phyloP scores from a whole-genome alignment of 2,113 vertebrate species.

The Myanophis thanlyinensis region DNA sequence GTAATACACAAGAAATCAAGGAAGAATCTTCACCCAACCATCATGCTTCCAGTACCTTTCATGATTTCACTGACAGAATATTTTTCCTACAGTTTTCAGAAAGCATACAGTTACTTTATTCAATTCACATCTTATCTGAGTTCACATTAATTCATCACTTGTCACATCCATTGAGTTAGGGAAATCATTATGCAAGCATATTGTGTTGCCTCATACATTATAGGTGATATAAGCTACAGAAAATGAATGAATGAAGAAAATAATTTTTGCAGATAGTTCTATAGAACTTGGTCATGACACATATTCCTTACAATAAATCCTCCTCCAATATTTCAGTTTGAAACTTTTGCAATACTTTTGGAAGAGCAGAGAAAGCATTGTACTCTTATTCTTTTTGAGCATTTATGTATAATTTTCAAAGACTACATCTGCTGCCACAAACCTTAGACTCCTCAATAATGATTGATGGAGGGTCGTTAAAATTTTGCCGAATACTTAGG shows the following conservation, averaged over 20 bases:
- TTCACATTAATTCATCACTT: neutral
- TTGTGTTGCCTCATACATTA: neutral
- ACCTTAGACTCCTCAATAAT: conserved; percentile 16
- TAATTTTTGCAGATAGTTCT: neutral
- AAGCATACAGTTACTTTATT: too few species aligned
- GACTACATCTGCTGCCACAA: conserved; percentile 26
- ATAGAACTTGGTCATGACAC: neutral
- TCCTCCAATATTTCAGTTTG: neutral
- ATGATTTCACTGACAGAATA: neutral
- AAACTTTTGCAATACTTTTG: conserved; percentile 27
- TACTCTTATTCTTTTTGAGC: neutral
- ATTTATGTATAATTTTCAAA: conserved; percentile 44
- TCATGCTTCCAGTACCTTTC: neutral
- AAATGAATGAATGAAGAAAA: neutral
- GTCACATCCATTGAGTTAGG: neutral
- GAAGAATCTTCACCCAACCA: neutral
- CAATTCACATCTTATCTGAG: neutral
- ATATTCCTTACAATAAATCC: neutral
- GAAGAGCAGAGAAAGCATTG: conserved; percentile 3
- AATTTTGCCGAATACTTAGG: conserved; percentile 54
- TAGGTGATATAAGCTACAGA: neutral
- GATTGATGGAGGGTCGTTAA: conserved; percentile 44
- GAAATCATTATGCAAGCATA: neutral
- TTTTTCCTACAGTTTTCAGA: neutral
- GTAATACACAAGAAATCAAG: neutral